Conservation (phyloP, 2,888 invertebrate genomes). For the Bimastos eiseni region DNA sequence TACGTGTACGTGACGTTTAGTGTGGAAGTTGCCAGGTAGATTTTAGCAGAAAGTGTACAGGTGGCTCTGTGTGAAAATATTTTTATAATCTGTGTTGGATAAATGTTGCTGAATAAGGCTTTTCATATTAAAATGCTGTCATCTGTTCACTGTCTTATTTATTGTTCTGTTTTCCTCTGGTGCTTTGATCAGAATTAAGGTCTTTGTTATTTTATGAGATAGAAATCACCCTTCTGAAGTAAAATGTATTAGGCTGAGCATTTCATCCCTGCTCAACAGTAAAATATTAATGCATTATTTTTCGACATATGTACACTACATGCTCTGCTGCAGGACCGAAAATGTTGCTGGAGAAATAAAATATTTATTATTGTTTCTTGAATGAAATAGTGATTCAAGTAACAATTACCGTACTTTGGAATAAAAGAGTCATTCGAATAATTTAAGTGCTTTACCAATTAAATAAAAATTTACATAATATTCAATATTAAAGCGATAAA, state of each 20-base stretch:
- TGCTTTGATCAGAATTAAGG: background rate
- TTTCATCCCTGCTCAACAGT: background rate
- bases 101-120: background rate
- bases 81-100: background rate
- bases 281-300: background rate
- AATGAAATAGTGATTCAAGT: no score
- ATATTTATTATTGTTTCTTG: no score
- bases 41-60: background rate
- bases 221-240: background rate
- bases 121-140: background rate
- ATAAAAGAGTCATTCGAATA: no score
- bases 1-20: background rate
- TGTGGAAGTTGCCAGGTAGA: no score
- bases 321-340: background rate
- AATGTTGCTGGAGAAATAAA: no score
- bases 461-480: no score
- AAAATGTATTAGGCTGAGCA: background rate
- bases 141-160: background rate
- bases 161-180: background rate
- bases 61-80: background rate
- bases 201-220: background rate
- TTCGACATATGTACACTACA: no score
- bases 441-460: no score
- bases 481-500: no score
- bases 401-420: no score